phyloP scores from a whole-genome alignment of 2,113 vertebrate species.

The Gnathonemus longibarbis region DNA sequence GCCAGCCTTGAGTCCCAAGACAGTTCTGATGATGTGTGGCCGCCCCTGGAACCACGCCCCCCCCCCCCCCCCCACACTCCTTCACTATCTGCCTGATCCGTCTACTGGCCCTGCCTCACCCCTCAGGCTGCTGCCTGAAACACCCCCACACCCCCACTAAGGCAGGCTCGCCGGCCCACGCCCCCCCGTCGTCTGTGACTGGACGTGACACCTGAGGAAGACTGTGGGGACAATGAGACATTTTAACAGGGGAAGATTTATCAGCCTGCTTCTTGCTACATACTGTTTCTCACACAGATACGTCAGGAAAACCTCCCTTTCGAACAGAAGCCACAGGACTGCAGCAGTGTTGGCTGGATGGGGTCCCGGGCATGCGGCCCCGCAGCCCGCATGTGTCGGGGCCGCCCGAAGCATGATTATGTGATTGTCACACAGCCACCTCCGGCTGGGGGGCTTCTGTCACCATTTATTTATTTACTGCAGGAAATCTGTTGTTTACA shows the following conservation, averaged over 20 bases:
- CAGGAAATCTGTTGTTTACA: constrained; percentile 22
- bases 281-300: neutral
- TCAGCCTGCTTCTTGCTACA: neutral
- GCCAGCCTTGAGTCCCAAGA: neutral
- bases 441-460: neutral
- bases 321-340: neutral
- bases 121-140: neutral
- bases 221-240: neutral
- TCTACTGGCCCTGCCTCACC: neutral
- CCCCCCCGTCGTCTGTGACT: neutral
- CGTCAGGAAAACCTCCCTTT: neutral
- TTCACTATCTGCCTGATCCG: neutral
- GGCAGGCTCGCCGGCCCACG: neutral
- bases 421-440: neutral
- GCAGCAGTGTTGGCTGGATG: neutral
- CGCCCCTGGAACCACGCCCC: neutral
- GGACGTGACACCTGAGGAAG: neutral
- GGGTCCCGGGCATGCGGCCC: neutral
- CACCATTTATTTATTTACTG: constrained; percentile 17
- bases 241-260: neutral
- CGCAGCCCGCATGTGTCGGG: neutral
- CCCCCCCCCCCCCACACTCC: too few relatives aligned
- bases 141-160: neutral
- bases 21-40: neutral
- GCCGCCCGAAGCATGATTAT: neutral